Percentiles rank a stretch among this genome's conserved stretches.
phyloP scores from a whole-genome alignment of 2,888 invertebrate genomes.

The Apocheima hispidaria region DNA sequence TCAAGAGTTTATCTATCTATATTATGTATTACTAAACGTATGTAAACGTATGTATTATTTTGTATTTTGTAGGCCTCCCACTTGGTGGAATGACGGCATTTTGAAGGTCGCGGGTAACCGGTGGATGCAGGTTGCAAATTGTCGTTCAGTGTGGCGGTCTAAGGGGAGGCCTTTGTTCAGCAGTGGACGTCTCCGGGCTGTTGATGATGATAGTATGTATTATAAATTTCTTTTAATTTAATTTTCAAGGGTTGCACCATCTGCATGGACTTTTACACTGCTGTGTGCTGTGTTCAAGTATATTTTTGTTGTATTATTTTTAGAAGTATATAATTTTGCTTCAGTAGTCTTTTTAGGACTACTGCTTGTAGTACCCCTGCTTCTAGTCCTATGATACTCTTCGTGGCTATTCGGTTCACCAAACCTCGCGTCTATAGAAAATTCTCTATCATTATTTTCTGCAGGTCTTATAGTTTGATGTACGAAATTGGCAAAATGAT shows the following conservation, averaged over 20 bases:
- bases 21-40: no score
- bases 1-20: no score
- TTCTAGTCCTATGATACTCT: neutral
- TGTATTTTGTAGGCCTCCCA: no score
- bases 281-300: constrained; percentile 54
- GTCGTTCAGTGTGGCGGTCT: no score
- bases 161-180: no score
- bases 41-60: no score
- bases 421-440: neutral
- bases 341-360: constrained; percentile 1
- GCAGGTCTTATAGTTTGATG: constrained; percentile 1
- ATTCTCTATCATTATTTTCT: neutral
- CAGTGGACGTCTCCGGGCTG: no score
- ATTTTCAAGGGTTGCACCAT: constrained; percentile 43
- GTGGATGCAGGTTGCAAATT: no score
- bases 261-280: constrained; percentile 47
- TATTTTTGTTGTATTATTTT: constrained; percentile 33
- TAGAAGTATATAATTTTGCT: neutral
- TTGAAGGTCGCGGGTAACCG: no score
- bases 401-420: neutral
- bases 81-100: no score
- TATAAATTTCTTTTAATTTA: constrained; percentile 1
- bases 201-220: neutral
- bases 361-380: neutral
- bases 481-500: neutral